Base-by-base conservation (phyloP, 2,888 invertebrate species). In the Leuctra nigra region DNA sequence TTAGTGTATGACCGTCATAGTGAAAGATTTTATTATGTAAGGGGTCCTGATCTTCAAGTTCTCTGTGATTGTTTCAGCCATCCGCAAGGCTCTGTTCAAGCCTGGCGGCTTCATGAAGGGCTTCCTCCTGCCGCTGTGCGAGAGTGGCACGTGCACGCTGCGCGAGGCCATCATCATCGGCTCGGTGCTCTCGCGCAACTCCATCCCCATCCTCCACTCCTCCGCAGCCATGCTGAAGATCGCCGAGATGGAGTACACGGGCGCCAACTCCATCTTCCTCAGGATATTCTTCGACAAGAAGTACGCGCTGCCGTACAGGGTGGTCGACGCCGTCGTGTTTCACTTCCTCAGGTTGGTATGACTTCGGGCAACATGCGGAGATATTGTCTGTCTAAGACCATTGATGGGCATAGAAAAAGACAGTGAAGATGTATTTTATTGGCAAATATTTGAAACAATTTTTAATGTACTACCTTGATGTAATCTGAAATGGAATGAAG, bases 81-180 rank as follows among this genome's bases (percentile, higher is more conserved):
- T 99, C 48, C 80, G 86, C 61, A 96, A 97, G 73, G 82, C 98
- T 1, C 77, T 99, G 1, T 99, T 91, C 72, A 99, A 99, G 70
- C 97, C 98, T 39, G 94, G 90, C 20, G 98, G 92, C 39, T 99
- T 99, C 67, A 97, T 98, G 90, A 99, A 98, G 76, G 99, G 83
- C 61, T 73, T 84, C 59, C 69, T 84, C 13, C 67, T 84, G 25
- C 83, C 83, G 13, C 67, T 83, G 13, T 81, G 81, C 68, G 79
- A 80, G 83, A 84, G 90, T 63, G 96, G 97, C 18, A 91, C 89
- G 62, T 98, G 98, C 68, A 93, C 95, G 0, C 75, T 99, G 54
- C 79, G 97, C 58, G 99, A 99, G 76, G 97, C 99, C 0, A 87
- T 93, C 23, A 96, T 99, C 57, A 77, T 99, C 57, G 91, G 95